Base-by-base conservation (phyloP, 2,113 vertebrate species). In the Xiphophorus couchianus region DNA sequence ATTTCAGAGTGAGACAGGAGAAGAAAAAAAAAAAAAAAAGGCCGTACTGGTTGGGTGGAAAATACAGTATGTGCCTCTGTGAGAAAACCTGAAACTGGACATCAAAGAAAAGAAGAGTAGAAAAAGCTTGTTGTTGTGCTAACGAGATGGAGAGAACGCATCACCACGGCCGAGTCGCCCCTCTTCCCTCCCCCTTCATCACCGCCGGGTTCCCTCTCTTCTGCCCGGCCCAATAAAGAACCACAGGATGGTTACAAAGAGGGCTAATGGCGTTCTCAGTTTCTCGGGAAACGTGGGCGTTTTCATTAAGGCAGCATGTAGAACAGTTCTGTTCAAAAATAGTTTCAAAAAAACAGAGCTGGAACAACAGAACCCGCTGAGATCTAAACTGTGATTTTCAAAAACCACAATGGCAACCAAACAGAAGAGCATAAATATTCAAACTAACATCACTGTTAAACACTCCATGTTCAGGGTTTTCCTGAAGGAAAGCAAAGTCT, bases 191-290 rank as follows among this genome's bases (percentile, higher is more conserved):
- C 74, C 73, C 65, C 22, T 35, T 37, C 35, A 12, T 37, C 35
- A 37, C 35, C 10, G 35, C 63, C 1, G 19, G 19, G 61, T 54
- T 67, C 31, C 62, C 67, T 51, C 48, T 28, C 72, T 64, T 62
- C 81, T 84, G 71, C 78, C 72, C 72, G 74, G 76, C 84, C 35
- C 35, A 11, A 83, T 91, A 81, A 89, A 83, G 80, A 66, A 84
- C 86, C 82, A 83, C 86, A 92, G 92, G 89, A 91, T 90, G 88
- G 88, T 83, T 85, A 89, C 84, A 84, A 85, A 84, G 90, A 77
- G 75, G 84, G 71, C 78, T 88, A 89, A 90, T 76, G 87, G 79
- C 85, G 77, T 91, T 90, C 89, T 86, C 88, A 91, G 85, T 89
- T 71, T 90, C 88, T 86, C 76, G 74, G 77, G 81, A 86, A 90